phyloP scores from a whole-genome alignment of 2,888 invertebrate species.

The Sylvicola cinctus region DNA sequence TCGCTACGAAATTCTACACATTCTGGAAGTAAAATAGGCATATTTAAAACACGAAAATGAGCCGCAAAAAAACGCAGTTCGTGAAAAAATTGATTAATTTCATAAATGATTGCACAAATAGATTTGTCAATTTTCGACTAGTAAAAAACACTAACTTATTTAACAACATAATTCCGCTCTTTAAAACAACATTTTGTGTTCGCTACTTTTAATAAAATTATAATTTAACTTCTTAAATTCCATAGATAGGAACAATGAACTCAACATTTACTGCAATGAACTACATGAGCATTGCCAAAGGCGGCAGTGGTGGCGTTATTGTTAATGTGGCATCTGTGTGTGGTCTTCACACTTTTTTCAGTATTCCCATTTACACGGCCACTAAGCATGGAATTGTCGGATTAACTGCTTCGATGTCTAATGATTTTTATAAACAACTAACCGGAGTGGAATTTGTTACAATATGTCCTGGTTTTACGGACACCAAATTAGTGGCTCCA shows the following conservation, averaged over 20 bases:
- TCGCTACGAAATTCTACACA: no score
- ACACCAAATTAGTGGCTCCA: neutral
- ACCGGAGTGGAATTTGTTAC: slow-evolving; percentile 1
- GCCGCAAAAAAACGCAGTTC: no score
- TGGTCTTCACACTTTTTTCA: slow-evolving; percentile 6
- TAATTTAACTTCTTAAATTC: neutral
- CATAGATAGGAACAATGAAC: slow-evolving; percentile 24
- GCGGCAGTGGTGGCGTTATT: slow-evolving; percentile 21
- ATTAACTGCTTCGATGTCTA: slow-evolving; percentile 17
- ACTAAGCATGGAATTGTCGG: slow-evolving; percentile 23
- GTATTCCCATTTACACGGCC: slow-evolving; percentile 19
- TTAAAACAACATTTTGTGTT: no score
- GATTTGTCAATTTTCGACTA: no score
- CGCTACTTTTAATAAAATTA: no score
- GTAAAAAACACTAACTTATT: no score
- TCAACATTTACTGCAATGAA: slow-evolving; percentile 19
- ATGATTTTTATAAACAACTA: neutral
- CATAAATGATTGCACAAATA: no score
- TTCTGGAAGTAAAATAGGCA: no score
- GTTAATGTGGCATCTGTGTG: slow-evolving; percentile 20
- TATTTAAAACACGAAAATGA: no score
- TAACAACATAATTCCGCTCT: no score
- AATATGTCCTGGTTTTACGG: slow-evolving; percentile 3
- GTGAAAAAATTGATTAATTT: no score
- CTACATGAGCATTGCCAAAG: slow-evolving; percentile 22